Conservation (phyloP, 1,140 invertebrate genomes). For the Zaprionus taronus region DNA sequence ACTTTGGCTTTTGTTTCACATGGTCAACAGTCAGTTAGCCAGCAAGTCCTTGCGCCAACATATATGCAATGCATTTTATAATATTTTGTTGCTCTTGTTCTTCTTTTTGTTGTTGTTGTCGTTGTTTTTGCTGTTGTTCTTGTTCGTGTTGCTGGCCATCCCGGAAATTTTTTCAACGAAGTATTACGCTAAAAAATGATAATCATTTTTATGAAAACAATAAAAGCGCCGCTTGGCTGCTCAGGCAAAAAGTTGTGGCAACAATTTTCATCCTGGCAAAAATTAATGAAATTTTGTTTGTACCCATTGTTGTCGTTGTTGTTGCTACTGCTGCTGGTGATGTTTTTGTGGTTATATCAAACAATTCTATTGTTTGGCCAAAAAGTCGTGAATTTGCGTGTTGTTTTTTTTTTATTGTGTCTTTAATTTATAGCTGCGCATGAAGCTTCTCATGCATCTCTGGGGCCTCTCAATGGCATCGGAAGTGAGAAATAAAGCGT, state of each 20-base stretch:
- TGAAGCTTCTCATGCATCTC: slow-evolving; percentile 40
- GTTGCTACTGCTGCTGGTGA: slow-evolving; percentile 28
- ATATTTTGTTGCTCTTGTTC: slow-evolving; percentile 6
- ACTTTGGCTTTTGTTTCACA: slow-evolving; percentile 24
- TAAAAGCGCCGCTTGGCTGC: slow-evolving; percentile 56
- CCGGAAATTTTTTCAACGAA: slow-evolving; percentile 51
- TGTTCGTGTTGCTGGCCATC: slow-evolving; percentile 17
- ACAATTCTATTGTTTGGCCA: slow-evolving; percentile 57
- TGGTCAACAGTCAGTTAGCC: slow-evolving; percentile 25
- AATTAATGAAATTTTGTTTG: slow-evolving; percentile 76
- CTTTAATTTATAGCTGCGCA: slow-evolving; percentile 63
- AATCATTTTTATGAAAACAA: slow-evolving; percentile 75
- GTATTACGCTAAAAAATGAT: slow-evolving; percentile 61
- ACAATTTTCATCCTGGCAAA: slow-evolving; percentile 57
- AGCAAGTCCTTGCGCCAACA: slow-evolving; percentile 23
- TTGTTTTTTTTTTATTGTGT: slow-evolving; percentile 18
- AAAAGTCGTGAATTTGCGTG: slow-evolving; percentile 20
- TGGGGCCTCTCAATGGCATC: neutral
- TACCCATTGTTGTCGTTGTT: slow-evolving; percentile 38
- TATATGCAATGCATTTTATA: slow-evolving; percentile 47
- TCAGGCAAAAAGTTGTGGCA: slow-evolving; percentile 45
- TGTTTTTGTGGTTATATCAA: slow-evolving; percentile 44
- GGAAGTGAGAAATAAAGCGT: slow-evolving; percentile 31
- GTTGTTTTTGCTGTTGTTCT: neutral
- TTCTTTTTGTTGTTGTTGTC: slow-evolving; percentile 6